Percentiles rank a stretch among this genome's conserved stretches.
Conservation (phyloP, 2,888 invertebrate species). For the Lasioglossum villosulum region DNA sequence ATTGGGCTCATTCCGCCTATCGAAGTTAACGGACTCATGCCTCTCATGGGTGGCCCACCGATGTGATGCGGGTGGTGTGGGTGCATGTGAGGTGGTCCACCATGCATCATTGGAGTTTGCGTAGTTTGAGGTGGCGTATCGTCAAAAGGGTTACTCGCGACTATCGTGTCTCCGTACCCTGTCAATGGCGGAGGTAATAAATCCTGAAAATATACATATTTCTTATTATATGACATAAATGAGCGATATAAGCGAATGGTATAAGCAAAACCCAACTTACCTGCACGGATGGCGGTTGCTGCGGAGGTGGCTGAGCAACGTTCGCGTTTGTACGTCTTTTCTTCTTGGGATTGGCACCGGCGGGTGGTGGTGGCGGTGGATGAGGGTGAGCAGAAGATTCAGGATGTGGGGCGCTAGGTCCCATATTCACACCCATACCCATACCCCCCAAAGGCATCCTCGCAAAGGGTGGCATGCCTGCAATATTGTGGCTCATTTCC, state of each 20-base stretch:
- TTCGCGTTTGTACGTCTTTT: conserved; percentile 92
- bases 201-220: conserved; percentile 86
- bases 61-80: conserved; percentile 87
- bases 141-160: conserved; percentile 97
- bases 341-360: conserved; percentile 94
- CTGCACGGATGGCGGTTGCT: conserved; percentile 89
- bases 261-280: conserved; percentile 61
- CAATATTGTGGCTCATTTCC: conserved; percentile 92
- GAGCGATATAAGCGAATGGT: background rate
- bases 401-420: conserved; percentile 88
- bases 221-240: background rate
- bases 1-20: conserved; percentile 84
- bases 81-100: conserved; percentile 84
- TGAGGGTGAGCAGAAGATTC: conserved; percentile 90
- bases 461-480: conserved; percentile 91
- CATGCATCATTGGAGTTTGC: conserved; percentile 86
- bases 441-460: conserved; percentile 90
- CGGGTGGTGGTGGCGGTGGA: conserved; percentile 89
- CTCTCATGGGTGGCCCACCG: conserved; percentile 88
- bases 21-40: conserved; percentile 87
- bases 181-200: conserved; percentile 93
- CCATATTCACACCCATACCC: conserved; percentile 85
- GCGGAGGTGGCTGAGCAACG: conserved; percentile 89
- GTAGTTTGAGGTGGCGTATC: conserved; percentile 89
- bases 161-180: conserved; percentile 96